Conservation (phyloP, 2,888 invertebrate genomes). For the Drosophila macrospina region DNA sequence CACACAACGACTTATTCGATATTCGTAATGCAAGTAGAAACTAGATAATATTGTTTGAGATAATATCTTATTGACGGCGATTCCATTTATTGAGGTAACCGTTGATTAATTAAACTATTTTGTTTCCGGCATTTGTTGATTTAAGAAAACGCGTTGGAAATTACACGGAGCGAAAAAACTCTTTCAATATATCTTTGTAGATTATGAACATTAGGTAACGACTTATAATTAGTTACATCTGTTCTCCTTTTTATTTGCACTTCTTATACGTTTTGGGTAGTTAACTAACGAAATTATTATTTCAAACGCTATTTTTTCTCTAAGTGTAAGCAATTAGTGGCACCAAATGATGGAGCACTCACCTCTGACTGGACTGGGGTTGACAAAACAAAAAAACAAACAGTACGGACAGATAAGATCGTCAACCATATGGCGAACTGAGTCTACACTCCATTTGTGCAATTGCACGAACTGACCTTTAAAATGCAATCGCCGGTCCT, state of each 20-base stretch:
- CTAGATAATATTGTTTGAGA: constrained; percentile 13
- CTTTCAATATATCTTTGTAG: background rate
- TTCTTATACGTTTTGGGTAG: background rate
- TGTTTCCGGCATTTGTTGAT: constrained; percentile 1
- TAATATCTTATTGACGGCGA: constrained; percentile 9
- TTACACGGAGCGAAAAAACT: background rate
- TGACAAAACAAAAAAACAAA: constrained; percentile 15
- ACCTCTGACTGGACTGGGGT: constrained; percentile 16
- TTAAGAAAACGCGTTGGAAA: background rate
- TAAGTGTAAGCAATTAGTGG: constrained; percentile 9
- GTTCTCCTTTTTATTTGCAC: background rate
- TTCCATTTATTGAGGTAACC: background rate
- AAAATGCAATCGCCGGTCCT: constrained; percentile 90
- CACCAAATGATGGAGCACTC: constrained; percentile 17
- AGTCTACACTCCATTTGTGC: constrained; percentile 14
- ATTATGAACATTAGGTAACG: too few relatives aligned
- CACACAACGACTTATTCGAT: background rate
- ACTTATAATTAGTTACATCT: background rate
- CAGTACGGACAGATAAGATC: constrained; percentile 9
- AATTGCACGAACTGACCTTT: constrained; percentile 86
- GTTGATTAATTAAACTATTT: constrained; percentile 25
- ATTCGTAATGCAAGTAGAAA: constrained; percentile 8
- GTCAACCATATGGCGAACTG: constrained; percentile 8
- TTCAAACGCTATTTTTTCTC: background rate
- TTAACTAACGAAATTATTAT: background rate